phyloP scores from a whole-genome alignment of 2,113 vertebrate genomes.

The Zosterops lateralis region DNA sequence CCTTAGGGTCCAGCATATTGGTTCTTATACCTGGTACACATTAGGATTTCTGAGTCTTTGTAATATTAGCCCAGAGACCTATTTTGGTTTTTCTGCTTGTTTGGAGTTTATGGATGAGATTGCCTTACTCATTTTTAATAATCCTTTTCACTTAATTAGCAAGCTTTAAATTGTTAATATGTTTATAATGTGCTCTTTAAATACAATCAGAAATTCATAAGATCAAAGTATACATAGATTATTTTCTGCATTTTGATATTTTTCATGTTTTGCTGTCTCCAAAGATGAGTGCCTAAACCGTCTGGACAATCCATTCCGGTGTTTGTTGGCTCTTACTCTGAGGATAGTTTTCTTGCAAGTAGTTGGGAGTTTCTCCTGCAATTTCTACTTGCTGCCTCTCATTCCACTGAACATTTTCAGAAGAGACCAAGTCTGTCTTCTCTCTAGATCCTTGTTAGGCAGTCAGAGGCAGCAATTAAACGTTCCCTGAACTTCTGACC shows the following conservation, averaged over 20 bases:
- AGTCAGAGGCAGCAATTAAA: not conserved
- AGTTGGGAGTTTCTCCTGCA: not conserved
- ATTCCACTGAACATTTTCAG: not conserved
- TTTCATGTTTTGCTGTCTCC: not conserved
- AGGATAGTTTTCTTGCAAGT: not conserved
- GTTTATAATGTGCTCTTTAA: not conserved
- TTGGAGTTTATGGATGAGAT: not conserved
- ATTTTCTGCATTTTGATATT: not conserved
- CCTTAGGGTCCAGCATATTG: not conserved
- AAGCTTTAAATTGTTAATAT: not conserved
- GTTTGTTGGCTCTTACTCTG: not conserved
- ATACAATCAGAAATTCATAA: not conserved
- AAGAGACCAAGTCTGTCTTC: not conserved
- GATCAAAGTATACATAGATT: not conserved
- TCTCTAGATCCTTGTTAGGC: not conserved
- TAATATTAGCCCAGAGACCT: not conserved
- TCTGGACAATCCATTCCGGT: not conserved
- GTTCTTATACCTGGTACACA: not conserved
- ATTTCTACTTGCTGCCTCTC: not conserved
- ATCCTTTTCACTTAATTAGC: not conserved
- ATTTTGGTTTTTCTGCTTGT: not conserved
- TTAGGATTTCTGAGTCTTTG: not conserved
- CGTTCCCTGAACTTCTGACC: not conserved
- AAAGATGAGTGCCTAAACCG: not conserved
- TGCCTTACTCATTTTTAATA: not conserved